These are phyloP conservation scores for Hirundo rustica DNA, from an alignment of 2,797 vertebrate genomes.

Conservation along the genomic window DNA sequence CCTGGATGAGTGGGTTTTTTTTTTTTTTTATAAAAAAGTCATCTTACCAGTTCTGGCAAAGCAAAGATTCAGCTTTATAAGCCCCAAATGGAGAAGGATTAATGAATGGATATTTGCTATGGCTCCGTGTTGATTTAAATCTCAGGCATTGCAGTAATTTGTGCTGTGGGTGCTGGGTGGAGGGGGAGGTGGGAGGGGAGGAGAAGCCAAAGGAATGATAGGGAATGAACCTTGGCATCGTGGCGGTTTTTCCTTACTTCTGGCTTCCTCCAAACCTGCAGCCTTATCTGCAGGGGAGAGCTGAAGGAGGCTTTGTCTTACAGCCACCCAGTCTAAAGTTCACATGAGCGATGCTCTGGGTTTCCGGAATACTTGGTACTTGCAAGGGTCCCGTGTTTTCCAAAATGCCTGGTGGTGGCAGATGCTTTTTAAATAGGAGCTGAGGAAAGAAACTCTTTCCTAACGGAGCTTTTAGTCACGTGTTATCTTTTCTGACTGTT, in stretches of 20 bases:
- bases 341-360: background rate
- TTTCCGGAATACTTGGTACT: background rate
- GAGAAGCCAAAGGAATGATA: background rate
- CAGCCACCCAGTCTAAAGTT: background rate
- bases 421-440: background rate
- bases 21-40: background rate
- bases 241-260: rapidly evolving
- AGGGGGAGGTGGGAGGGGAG: background rate
- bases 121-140: background rate
- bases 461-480: background rate
- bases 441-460: background rate
- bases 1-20: background rate
- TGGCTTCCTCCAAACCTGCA: background rate
- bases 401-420: background rate
- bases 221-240: background rate
- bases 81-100: background rate
- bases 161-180: background rate
- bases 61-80: background rate
- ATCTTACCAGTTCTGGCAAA: background rate
- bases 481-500: background rate
- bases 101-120: background rate
- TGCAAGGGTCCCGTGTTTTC: rapidly evolving
- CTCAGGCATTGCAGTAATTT: rapidly evolving
- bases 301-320: background rate
- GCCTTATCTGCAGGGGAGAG: background rate